Evolutionary conservation across 2,113 vertebrate genomes (phyloP).

Genomic region (Athene cunicularia): DNA sequence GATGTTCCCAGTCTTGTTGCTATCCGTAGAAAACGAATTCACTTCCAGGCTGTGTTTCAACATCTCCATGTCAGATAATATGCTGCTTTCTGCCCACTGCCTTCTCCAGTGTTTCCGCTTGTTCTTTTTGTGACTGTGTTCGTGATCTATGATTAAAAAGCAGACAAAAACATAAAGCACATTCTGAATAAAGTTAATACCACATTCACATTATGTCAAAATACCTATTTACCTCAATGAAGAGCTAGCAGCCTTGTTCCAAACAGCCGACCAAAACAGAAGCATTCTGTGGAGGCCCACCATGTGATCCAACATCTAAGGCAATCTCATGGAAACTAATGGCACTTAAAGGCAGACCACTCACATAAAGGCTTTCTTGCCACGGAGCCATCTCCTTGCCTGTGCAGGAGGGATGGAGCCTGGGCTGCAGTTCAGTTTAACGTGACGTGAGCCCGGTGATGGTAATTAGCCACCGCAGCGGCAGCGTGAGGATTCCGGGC

Average conservation of each 20-base stretch:
- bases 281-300: not conserved
- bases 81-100: conserved; percentile 35
- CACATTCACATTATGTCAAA: not conserved
- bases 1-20: conserved; percentile 70
- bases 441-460: not conserved
- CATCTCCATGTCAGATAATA: conserved; percentile 77
- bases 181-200: not conserved
- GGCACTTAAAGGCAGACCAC: not conserved
- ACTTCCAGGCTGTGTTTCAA: conserved; percentile 75
- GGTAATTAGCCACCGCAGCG: conserved; percentile 34
- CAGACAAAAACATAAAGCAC: not conserved
- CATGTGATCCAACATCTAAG: not conserved
- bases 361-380: not conserved
- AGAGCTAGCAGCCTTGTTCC: not conserved
- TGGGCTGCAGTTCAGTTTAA: not conserved
- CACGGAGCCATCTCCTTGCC: not conserved
- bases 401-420: not conserved
- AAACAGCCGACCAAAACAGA: not conserved
- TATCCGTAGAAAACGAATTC: conserved; percentile 57
- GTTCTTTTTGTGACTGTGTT: conserved; percentile 77
- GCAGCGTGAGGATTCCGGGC: conserved; percentile 11
- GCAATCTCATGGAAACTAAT: not conserved
- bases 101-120: conserved; percentile 70
- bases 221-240: not conserved
- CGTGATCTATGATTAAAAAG: conserved; percentile 78